These are phyloP conservation scores for Odontocerum albicorne DNA, from an alignment of 2,888 invertebrate genomes.

Conservation along the genomic window DNA sequence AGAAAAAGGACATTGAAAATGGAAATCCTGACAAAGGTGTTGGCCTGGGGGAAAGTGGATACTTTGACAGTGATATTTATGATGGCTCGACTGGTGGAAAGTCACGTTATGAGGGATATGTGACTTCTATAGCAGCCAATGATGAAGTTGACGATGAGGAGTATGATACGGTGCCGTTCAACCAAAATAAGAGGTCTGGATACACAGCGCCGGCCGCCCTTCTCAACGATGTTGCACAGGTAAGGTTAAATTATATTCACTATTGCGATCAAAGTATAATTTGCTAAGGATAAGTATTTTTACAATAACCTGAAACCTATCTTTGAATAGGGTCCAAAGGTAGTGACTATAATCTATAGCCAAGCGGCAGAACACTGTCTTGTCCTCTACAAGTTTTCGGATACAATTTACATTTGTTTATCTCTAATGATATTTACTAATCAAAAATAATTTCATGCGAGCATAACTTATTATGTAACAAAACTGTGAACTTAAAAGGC, in stretches of 20 bases:
- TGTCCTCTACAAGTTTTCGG: too few species aligned
- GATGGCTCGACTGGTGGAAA: constrained; percentile 69
- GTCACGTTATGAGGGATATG: constrained; percentile 89
- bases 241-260: constrained; percentile 44
- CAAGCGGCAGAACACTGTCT: too few species aligned
- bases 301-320: too few species aligned
- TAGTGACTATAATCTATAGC: too few species aligned
- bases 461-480: too few species aligned
- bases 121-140: constrained; percentile 94
- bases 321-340: too few species aligned
- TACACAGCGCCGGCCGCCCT: constrained; percentile 87
- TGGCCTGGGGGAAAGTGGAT: constrained; percentile 81
- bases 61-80: constrained; percentile 93
- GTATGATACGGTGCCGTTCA: constrained; percentile 73
- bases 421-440: too few species aligned
- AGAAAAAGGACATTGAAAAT: constrained; percentile 76
- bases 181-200: constrained; percentile 70
- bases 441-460: too few species aligned
- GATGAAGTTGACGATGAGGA: constrained; percentile 97
- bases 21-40: constrained; percentile 72
- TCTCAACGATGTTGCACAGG: constrained; percentile 88
- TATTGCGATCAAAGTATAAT: neutral
- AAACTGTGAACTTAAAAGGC: too few species aligned
- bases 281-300: too few species aligned
- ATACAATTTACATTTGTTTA: too few species aligned